A percentile compares a stretch with the other conserved stretches of the same genome.
Evolutionary conservation across 1,140 invertebrate species (phyloP).

Genomic region (Aphis gossypii): DNA sequence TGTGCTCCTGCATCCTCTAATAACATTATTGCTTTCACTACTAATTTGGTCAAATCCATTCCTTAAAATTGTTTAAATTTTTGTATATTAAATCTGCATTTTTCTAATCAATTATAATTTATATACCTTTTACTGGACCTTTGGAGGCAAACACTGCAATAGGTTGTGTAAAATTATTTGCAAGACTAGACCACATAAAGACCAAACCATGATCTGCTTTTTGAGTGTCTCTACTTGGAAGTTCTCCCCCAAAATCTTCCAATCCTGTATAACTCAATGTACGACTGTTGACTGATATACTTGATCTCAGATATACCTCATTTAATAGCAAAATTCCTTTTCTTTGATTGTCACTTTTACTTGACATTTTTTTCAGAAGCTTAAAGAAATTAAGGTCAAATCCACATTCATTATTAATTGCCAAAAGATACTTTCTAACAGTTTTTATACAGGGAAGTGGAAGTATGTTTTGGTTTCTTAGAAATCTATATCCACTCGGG

Average conservation of each 20-base stretch:
- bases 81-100: background rate
- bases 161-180: background rate
- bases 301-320: background rate
- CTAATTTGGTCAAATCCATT: too few species aligned
- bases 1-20: too few species aligned
- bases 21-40: too few species aligned
- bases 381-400: slow-evolving; percentile 11
- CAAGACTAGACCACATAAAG: background rate
- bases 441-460: background rate
- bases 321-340: background rate
- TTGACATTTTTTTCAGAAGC: background rate
- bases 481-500: background rate
- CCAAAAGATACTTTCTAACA: background rate
- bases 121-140: background rate
- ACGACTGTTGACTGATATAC: background rate
- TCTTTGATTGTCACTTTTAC: background rate
- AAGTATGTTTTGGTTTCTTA: background rate
- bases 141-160: background rate
- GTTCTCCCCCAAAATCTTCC: background rate
- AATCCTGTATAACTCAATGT: background rate
- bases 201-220: background rate
- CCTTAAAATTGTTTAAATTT: background rate
- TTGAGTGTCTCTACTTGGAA: background rate
- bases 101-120: background rate
- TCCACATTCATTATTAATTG: slow-evolving; percentile 24